Percentiles rank a stretch among this genome's conserved stretches.
These are phyloP conservation scores for Avahi laniger DNA, from an alignment of 2,797 vertebrate species.

Conservation along the genomic window DNA sequence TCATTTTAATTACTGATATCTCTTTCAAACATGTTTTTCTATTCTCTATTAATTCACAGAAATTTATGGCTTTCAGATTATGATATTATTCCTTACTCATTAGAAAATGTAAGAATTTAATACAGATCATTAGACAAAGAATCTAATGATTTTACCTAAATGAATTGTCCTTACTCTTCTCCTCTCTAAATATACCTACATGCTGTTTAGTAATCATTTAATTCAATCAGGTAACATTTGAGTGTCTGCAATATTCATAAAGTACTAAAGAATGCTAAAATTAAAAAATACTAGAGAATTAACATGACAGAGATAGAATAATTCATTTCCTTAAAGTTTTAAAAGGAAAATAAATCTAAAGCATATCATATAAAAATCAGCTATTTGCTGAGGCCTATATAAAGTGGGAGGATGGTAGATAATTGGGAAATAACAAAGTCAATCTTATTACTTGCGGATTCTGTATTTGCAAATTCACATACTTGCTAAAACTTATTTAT, in stretches of 20 bases:
- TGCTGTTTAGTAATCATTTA: background rate
- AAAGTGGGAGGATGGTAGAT: background rate
- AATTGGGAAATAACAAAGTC: background rate
- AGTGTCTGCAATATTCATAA: background rate
- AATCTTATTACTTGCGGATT: background rate
- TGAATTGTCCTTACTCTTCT: background rate
- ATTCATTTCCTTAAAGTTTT: background rate
- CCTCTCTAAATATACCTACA: background rate
- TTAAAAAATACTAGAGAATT: background rate
- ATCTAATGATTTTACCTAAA: background rate
- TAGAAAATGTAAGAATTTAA: conserved; percentile 7
- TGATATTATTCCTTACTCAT: background rate
- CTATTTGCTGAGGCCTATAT: background rate
- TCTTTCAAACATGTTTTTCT: background rate
- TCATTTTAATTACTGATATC: background rate
- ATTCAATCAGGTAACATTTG: background rate
- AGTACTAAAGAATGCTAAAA: background rate
- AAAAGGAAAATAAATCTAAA: conserved; percentile 10
- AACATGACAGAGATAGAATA: background rate
- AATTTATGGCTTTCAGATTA: background rate
- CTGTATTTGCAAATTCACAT: background rate
- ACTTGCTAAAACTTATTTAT: background rate
- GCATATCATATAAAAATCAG: background rate
- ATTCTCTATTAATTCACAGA: background rate
- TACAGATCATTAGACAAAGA: background rate